These are phyloP conservation scores for Clinocottus analis DNA, from an alignment of 2,113 vertebrate genomes.

Conservation along the genomic window DNA sequence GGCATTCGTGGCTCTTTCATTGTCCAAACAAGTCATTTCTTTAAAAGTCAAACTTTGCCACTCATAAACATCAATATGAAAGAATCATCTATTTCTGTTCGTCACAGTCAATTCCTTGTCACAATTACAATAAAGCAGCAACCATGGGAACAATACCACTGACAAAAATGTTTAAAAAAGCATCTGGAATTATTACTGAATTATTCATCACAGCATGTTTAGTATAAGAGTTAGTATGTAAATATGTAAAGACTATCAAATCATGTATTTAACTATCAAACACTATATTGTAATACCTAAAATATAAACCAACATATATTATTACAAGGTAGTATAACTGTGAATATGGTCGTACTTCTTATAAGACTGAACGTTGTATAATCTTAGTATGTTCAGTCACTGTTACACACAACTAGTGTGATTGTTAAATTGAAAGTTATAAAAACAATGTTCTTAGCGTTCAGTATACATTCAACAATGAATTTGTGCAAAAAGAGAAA, in stretches of 20 bases:
- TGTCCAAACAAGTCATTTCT: slow-evolving; percentile 18
- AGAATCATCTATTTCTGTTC: slow-evolving; percentile 32
- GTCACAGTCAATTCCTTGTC: slow-evolving; percentile 58
- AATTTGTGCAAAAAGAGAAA: slow-evolving; percentile 68
- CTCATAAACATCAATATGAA: slow-evolving; percentile 28
- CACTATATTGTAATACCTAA: slow-evolving; percentile 64
- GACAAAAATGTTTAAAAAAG: slow-evolving; percentile 45
- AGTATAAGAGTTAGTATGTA: slow-evolving; percentile 60
- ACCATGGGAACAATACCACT: slow-evolving; percentile 55
- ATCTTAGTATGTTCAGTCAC: slow-evolving; percentile 30
- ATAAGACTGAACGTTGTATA: slow-evolving; percentile 32
- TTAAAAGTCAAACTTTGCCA: slow-evolving; percentile 28
- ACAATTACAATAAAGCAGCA: slow-evolving; percentile 74
- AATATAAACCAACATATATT: slow-evolving; percentile 71
- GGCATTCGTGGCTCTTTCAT: slow-evolving; percentile 36
- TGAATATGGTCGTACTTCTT: slow-evolving; percentile 62
- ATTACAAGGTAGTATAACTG: slow-evolving; percentile 62
- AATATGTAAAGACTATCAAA: slow-evolving; percentile 45
- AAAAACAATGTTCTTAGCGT: slow-evolving; percentile 37
- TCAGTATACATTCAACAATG: slow-evolving; percentile 70
- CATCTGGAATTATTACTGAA: slow-evolving; percentile 52
- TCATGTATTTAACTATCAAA: slow-evolving; percentile 54
- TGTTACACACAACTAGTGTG: slow-evolving; percentile 40
- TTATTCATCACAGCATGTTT: slow-evolving; percentile 63
- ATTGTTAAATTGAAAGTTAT: slow-evolving; percentile 28